Base-by-base conservation (phyloP, 2,888 invertebrate species). In the Drosophila demipolita region DNA sequence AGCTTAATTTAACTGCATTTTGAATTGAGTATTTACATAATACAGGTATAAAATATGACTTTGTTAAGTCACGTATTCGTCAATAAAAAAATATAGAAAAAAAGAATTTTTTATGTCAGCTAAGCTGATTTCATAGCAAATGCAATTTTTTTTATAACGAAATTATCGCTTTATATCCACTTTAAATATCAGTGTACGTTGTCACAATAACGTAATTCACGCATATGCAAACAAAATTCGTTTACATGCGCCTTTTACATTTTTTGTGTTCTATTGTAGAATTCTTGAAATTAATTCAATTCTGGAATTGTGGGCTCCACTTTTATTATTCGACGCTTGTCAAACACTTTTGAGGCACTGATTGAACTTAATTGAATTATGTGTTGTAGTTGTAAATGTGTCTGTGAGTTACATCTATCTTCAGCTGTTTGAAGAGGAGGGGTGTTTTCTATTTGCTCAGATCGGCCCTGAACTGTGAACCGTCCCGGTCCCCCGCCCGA, bases 361-460 rank as follows among this genome's bases (percentile, higher is more conserved):
- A 89, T 85, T 85, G 84, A 82, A 73, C 62, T 67, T 85, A 89
- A 85, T 89, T 85, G 80, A 85, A 85, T 85, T 79, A 89, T 68
- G 71, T 63, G 35, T 15, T 29, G 20, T 26, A 23, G 54, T 45
- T 55, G 7, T n/a, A 15, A n/a, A 7, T 66, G 23, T 38, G 32
- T 54, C n/a, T 55, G 63, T 35, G 57, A 67, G 67, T 83, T 89
- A 87, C 89, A 89, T 73, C 66, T 70, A 33, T 38, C 36, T 63
- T 40, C 9, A 17, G 17, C 17, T 17, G 26, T 11, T 0, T 6
- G 7, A 11, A 3, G 17, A 11, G 49, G 9, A 9, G 9, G 49
- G 26, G 17, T 15, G 2, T n/a, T 17, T n/a, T 23, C 32, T 49
- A 23, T 68, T 26, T 48, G 49, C 20, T 45, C 20, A 35, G 32